A percentile compares a stretch with the other conserved stretches of the same genome.
Evolutionary conservation across 2,888 invertebrate genomes (phyloP).

Genomic region (Dicroscelio sp.): DNA sequence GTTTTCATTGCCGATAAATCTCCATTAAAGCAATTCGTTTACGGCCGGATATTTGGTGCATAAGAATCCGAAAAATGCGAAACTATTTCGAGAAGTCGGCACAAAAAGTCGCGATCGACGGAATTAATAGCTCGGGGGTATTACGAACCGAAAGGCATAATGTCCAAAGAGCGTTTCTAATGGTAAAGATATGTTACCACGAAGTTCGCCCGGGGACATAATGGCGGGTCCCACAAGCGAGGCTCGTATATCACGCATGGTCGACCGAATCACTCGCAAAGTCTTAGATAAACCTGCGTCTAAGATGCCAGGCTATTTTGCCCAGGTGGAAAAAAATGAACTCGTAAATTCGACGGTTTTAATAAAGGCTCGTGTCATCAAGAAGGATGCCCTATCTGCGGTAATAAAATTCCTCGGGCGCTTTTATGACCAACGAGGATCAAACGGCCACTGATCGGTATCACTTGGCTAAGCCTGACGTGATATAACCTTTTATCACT

Average conservation of each 20-base stretch:
- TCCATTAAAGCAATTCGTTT: not conserved
- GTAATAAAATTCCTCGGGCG: no score
- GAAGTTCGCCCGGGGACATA: slow-evolving; percentile 32
- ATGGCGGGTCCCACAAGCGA: slow-evolving; percentile 39
- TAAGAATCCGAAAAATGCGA: not conserved
- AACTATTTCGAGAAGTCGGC: not conserved
- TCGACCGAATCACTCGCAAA: slow-evolving; percentile 33
- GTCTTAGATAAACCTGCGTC: not conserved
- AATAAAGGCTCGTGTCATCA: slow-evolving; percentile 19
- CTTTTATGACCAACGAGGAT: no score
- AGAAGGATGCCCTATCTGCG: no score
- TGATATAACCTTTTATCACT: no score
- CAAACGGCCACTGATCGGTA: no score
- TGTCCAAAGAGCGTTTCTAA: slow-evolving; percentile 42
- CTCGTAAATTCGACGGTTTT: slow-evolving; percentile 33
- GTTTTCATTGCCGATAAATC: not conserved
- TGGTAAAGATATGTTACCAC: slow-evolving; percentile 50
- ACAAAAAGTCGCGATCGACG: not conserved
- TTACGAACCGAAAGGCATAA: slow-evolving; percentile 18
- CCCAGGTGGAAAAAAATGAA: no score
- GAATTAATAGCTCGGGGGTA: not conserved
- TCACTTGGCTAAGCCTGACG: no score
- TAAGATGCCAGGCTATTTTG: no score
- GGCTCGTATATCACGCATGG: slow-evolving; percentile 42
- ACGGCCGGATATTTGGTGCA: no score